phyloP scores from a whole-genome alignment of 2,113 vertebrate genomes.

The Carlito syrichta region DNA sequence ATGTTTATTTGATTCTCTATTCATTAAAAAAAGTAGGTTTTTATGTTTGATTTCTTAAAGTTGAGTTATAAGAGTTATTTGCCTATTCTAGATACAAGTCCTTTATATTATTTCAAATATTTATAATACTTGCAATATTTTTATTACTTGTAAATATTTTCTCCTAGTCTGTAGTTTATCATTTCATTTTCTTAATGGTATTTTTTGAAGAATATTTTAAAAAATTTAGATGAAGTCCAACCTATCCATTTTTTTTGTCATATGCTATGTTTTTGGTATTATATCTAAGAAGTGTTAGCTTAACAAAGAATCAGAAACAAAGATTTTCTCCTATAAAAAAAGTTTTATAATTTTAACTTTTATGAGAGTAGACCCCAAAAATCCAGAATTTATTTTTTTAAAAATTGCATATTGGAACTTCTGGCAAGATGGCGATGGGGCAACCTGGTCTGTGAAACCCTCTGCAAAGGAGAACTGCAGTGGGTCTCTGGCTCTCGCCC shows the following conservation, averaged over 20 bases:
- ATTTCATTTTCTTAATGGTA: conserved; percentile 9
- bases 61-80: neutral
- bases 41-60: neutral
- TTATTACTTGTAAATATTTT: neutral
- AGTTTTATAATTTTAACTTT: neutral
- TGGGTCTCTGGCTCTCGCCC: too few relatives aligned
- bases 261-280: neutral
- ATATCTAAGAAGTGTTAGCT: neutral
- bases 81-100: neutral
- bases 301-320: neutral
- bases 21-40: neutral
- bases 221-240: neutral
- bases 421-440: too few relatives aligned
- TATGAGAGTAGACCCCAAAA: too few relatives aligned
- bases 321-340: neutral
- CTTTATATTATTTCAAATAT: conserved; percentile 38
- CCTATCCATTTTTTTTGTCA: neutral
- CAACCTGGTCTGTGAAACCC: too few relatives aligned
- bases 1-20: neutral
- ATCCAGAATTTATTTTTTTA: too few relatives aligned
- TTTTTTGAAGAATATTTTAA: neutral
- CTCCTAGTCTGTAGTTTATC: neutral
- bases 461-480: too few relatives aligned
- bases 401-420: too few relatives aligned
- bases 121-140: conserved; percentile 7